phyloP scores from a whole-genome alignment of 1,140 invertebrate genomes.

The Drosophila quadrilineata region DNA sequence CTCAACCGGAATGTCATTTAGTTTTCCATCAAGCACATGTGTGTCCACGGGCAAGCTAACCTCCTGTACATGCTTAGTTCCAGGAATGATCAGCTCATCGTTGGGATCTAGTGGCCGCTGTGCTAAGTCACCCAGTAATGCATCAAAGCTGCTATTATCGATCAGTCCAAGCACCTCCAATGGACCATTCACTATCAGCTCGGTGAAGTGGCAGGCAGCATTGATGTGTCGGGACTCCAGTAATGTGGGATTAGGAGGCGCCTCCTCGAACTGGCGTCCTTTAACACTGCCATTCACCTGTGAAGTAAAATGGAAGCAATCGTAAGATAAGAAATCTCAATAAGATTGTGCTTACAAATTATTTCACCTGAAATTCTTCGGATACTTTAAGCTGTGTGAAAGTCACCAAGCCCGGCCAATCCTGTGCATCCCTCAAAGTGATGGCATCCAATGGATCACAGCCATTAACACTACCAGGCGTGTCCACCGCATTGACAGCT shows the following conservation, averaged over 20 bases:
- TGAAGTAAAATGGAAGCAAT: not conserved
- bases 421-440: conserved; percentile 69
- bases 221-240: conserved; percentile 71
- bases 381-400: conserved; percentile 81
- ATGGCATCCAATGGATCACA: conserved; percentile 69
- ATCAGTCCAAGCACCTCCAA: conserved; percentile 70
- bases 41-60: conserved; percentile 67
- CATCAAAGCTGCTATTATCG: conserved; percentile 61
- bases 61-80: conserved; percentile 79
- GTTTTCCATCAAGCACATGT: conserved; percentile 44
- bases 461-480: conserved; percentile 69
- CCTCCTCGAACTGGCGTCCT: conserved; percentile 78
- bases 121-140: conserved; percentile 59
- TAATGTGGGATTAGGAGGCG: conserved; percentile 81
- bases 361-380: conserved; percentile 77
- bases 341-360: not conserved
- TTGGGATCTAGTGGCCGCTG: conserved; percentile 62
- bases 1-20: conserved; percentile 80
- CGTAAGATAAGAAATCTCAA: not conserved
- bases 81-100: conserved; percentile 63
- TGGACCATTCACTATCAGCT: conserved; percentile 81
- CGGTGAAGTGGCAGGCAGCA: conserved; percentile 81
- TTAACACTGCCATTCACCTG: conserved; percentile 82
- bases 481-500: conserved; percentile 64
- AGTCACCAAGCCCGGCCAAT: conserved; percentile 73